These are phyloP conservation scores for Amorpha juglandis DNA, from an alignment of 2,888 invertebrate species.

Conservation along the genomic window DNA sequence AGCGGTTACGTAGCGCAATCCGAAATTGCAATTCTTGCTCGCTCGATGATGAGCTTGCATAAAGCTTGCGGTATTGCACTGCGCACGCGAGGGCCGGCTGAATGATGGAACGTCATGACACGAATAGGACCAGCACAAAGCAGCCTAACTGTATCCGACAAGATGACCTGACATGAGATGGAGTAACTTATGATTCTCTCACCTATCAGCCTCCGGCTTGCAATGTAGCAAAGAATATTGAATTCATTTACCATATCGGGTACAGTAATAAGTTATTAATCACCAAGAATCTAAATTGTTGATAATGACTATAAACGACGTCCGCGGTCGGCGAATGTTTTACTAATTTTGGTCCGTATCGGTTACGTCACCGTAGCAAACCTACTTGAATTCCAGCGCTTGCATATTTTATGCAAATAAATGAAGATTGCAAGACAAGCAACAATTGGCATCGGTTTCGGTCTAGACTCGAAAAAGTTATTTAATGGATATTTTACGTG, in stretches of 20 bases:
- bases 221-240: slow-evolving; percentile 47
- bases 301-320: slow-evolving; percentile 70
- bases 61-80: slow-evolving; percentile 63
- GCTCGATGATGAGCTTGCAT: slow-evolving; percentile 45
- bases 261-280: slow-evolving; percentile 62
- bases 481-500: slow-evolving; percentile 36
- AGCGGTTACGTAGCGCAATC: slow-evolving; percentile 2
- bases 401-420: slow-evolving; percentile 75
- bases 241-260: slow-evolving; percentile 47
- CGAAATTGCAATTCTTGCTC: slow-evolving; percentile 7
- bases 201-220: slow-evolving; percentile 42
- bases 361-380: slow-evolving; percentile 71
- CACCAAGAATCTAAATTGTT: slow-evolving; percentile 70
- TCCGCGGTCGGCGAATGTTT: slow-evolving; percentile 70
- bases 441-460: slow-evolving; percentile 56
- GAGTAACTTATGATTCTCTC: slow-evolving; percentile 59
- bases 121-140: slow-evolving; percentile 71
- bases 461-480: slow-evolving; percentile 51
- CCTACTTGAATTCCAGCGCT: slow-evolving; percentile 67
- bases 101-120: slow-evolving; percentile 70
- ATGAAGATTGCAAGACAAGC: slow-evolving; percentile 66
- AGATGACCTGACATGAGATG: slow-evolving; percentile 66
- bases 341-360: slow-evolving; percentile 71
- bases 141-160: slow-evolving; percentile 72
- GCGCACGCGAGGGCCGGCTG: slow-evolving; percentile 41